Conservation (phyloP, 2,113 vertebrate species). For the Anolis sagrei region DNA sequence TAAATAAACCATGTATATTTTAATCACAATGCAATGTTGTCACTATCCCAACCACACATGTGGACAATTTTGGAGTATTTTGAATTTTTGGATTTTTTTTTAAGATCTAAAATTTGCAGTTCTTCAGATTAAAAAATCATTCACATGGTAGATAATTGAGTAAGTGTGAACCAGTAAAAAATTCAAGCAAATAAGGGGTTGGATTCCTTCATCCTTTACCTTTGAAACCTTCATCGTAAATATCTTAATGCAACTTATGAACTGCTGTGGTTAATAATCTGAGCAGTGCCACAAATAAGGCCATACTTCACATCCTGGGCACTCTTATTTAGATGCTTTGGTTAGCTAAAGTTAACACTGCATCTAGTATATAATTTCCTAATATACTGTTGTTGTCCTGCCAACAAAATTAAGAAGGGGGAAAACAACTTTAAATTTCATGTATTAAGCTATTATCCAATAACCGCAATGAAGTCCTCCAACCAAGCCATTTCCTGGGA, state of each 20-base stretch:
- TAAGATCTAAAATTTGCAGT: not conserved
- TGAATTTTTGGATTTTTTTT: too few relatives aligned
- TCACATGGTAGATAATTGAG: not conserved
- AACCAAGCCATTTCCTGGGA: constrained; percentile 10
- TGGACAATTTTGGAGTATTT: too few relatives aligned
- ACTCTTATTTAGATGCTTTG: not conserved
- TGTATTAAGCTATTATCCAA: not conserved
- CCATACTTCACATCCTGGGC: not conserved
- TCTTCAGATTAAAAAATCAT: not conserved
- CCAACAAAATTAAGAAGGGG: constrained; percentile 38
- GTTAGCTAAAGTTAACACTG: not conserved
- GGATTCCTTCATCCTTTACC: not conserved
- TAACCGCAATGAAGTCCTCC: constrained; percentile 6
- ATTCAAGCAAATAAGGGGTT: not conserved
- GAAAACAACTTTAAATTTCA: not conserved
- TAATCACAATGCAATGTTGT: too few relatives aligned
- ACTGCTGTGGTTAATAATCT: not conserved
- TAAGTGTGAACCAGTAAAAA: not conserved
- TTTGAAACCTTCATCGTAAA: too few relatives aligned
- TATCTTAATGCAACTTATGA: not conserved
- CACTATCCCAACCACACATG: too few relatives aligned
- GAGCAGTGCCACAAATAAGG: too few relatives aligned
- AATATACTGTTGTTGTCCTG: constrained; percentile 29
- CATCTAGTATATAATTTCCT: not conserved
- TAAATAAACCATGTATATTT: too few relatives aligned